A percentile compares a stretch with the other conserved stretches of the same genome.
These are phyloP conservation scores for Nothocercus julius DNA, from an alignment of 2,113 vertebrate species.

Conservation along the genomic window DNA sequence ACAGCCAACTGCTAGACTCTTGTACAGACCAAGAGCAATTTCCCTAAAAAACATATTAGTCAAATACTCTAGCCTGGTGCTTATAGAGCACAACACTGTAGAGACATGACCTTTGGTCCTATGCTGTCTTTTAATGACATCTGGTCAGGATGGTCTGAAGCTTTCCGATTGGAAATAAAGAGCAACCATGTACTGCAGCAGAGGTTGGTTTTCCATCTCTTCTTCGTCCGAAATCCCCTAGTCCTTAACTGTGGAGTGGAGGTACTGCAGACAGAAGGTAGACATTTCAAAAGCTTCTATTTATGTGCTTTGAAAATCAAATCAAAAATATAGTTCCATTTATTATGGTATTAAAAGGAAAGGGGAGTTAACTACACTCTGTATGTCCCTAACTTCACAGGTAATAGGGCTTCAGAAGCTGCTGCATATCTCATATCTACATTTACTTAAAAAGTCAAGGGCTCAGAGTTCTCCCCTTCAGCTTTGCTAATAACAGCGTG, in stretches of 20 bases:
- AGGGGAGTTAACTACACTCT: background rate
- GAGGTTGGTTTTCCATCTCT: rapidly evolving
- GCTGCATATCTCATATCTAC: rapidly evolving
- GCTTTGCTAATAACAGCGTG: background rate
- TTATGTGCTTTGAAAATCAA: background rate
- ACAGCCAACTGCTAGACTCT: background rate
- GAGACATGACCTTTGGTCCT: background rate
- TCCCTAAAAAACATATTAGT: background rate
- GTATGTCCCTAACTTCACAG: rapidly evolving
- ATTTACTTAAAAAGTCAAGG: background rate
- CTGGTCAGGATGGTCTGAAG: background rate
- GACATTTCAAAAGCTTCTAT: background rate
- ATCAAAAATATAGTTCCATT: background rate
- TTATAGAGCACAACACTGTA: background rate
- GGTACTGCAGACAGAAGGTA: background rate
- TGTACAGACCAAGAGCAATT: background rate
- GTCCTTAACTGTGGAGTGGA: rapidly evolving
- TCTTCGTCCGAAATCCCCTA: background rate
- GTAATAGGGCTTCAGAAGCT: background rate
- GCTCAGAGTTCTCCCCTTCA: background rate
- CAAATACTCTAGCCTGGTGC: background rate
- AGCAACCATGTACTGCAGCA: background rate
- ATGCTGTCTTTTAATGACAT: background rate
- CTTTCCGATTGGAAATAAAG: background rate
- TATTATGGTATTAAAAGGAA: background rate